Conservation (phyloP, 2,888 invertebrate genomes). For the Drosophila anceps region DNA sequence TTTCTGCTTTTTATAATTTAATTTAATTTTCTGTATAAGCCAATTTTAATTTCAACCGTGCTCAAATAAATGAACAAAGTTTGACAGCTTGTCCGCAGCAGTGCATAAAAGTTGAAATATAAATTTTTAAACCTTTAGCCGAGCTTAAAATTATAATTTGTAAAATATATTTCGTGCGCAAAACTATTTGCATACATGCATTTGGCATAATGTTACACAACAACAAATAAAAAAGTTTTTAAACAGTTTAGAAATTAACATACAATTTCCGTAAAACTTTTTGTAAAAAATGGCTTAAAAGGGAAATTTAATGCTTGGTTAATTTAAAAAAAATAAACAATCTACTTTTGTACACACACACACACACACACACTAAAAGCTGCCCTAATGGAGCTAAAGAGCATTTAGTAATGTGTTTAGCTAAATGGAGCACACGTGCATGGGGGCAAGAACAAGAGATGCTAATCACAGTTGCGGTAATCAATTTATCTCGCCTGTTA, state of each 20-base stretch:
- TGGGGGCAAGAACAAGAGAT: background rate
- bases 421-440: background rate
- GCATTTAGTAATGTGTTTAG: background rate
- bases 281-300: background rate
- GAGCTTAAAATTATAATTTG: background rate
- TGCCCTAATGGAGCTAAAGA: background rate
- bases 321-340: background rate
- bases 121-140: background rate
- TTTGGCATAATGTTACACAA: background rate
- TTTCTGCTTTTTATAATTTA: background rate
- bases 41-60: background rate
- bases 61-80: background rate
- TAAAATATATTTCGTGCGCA: background rate
- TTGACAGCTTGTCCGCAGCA: background rate
- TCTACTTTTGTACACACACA: too few relatives aligned
- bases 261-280: background rate
- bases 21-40: background rate
- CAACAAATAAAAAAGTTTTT: background rate
- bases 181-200: background rate
- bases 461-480: constrained; percentile 18
- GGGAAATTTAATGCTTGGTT: background rate
- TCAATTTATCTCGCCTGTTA: constrained; percentile 41
- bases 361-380: background rate
- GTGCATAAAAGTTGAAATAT: background rate
- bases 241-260: background rate